These are phyloP conservation scores for Priapulus caudatus DNA, from an alignment of 2,888 invertebrate species.

Conservation along the genomic window DNA sequence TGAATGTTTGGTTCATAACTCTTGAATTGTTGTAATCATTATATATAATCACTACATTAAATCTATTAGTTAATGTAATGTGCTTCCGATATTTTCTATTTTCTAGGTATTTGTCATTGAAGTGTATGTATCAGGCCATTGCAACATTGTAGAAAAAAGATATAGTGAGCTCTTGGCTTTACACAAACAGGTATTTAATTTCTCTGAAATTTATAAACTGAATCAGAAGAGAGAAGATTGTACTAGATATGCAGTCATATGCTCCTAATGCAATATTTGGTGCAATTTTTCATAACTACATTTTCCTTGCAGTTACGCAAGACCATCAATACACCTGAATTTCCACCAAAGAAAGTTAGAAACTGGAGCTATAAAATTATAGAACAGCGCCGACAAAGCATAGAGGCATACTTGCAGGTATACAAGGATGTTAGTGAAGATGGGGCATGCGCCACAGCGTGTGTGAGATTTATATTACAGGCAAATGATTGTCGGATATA, in stretches of 20 bases:
- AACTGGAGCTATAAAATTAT: constrained; percentile 47
- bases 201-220: neutral
- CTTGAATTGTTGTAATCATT: no score
- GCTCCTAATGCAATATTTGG: no score
- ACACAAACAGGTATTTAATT: constrained; percentile 43
- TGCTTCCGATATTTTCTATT: no score
- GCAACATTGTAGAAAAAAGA: constrained; percentile 43
- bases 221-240: no score
- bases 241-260: no score
- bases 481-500: no score
- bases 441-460: no score
- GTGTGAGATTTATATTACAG: no score
- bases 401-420: constrained; percentile 46
- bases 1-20: no score
- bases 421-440: no score
- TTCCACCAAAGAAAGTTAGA: constrained; percentile 48
- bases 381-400: constrained; percentile 44
- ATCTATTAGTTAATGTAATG: no score
- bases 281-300: constrained; percentile 2
- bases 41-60: no score
- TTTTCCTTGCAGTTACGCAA: constrained; percentile 42
- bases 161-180: constrained; percentile 48
- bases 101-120: constrained; percentile 43
- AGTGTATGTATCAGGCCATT: constrained; percentile 36
- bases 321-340: constrained; percentile 44